Percentiles rank a stretch among this genome's conserved stretches.
phyloP scores from a whole-genome alignment of 1,140 invertebrate species.

The Drosophila truncata region DNA sequence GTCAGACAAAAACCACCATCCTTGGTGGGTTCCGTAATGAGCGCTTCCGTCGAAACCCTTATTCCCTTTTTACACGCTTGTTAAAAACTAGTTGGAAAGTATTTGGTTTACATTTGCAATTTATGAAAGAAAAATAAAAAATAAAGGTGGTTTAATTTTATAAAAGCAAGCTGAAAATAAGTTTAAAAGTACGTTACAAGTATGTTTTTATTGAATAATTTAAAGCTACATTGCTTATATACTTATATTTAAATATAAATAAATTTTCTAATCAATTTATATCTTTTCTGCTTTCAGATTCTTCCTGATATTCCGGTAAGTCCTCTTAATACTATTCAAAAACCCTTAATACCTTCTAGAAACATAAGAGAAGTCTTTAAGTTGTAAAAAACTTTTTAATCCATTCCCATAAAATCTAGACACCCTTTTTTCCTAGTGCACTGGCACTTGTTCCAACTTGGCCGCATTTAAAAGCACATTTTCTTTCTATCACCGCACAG shows the following conservation, averaged over 20 bases:
- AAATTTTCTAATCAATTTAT: not conserved
- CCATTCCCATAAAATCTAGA: not conserved
- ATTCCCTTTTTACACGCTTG: slow-evolving; percentile 21
- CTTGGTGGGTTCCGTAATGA: slow-evolving; percentile 71
- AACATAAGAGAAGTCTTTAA: not conserved
- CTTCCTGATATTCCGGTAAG: slow-evolving; percentile 12
- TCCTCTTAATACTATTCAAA: not conserved
- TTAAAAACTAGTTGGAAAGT: not conserved
- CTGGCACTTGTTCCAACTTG: slow-evolving; percentile 28
- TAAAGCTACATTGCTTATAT: too few species aligned
- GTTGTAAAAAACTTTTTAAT: not conserved
- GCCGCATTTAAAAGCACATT: slow-evolving; percentile 64
- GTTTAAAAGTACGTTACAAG: rapidly evolving
- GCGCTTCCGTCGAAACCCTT: slow-evolving; percentile 59
- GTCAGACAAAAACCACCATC: slow-evolving; percentile 16
- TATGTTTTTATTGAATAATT: not conserved
- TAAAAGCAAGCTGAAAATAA: not conserved
- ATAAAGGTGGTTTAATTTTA: not conserved
- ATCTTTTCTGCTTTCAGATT: slow-evolving; percentile 15
- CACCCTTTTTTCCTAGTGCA: not conserved
- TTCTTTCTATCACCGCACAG: slow-evolving; percentile 34
- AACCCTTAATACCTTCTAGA: not conserved
- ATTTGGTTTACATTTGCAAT: not conserved
- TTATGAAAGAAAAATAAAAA: not conserved
- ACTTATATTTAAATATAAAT: not conserved